Evolutionary conservation across 2,888 invertebrate species (phyloP).

Genomic region (Heliconius ethilla): DNA sequence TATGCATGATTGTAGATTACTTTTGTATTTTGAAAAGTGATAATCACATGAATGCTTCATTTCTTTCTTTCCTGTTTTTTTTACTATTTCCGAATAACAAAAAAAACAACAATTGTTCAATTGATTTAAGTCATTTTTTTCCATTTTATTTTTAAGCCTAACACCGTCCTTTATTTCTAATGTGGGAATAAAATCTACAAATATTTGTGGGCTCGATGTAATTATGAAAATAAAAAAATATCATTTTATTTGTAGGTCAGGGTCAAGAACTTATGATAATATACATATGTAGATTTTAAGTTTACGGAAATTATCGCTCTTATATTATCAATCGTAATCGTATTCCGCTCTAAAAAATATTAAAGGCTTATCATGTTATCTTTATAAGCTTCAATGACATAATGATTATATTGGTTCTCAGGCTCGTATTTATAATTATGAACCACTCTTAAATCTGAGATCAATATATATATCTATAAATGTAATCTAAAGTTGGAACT

Average conservation of each 20-base stretch:
- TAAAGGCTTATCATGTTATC: constrained; percentile 2
- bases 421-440: too few relatives aligned
- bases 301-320: constrained; percentile 13
- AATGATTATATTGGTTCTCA: too few relatives aligned
- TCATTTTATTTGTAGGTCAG: not conserved
- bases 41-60: too few relatives aligned
- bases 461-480: too few relatives aligned
- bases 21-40: too few relatives aligned
- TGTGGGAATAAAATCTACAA: not conserved
- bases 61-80: too few relatives aligned
- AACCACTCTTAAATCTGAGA: too few relatives aligned
- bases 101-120: not conserved
- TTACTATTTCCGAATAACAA: not conserved
- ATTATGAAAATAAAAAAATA: too few relatives aligned
- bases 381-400: constrained; percentile 5
- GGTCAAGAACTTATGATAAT: constrained; percentile 7
- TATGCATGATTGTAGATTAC: too few relatives aligned
- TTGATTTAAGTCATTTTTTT: not conserved
- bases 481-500: too few relatives aligned
- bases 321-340: not conserved
- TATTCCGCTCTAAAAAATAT: not conserved
- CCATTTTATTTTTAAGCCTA: not conserved
- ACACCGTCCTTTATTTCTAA: not conserved
- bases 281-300: constrained; percentile 6
- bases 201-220: not conserved